Conservation (phyloP, 2,113 vertebrate genomes). For the Ploceus nigricollis region DNA sequence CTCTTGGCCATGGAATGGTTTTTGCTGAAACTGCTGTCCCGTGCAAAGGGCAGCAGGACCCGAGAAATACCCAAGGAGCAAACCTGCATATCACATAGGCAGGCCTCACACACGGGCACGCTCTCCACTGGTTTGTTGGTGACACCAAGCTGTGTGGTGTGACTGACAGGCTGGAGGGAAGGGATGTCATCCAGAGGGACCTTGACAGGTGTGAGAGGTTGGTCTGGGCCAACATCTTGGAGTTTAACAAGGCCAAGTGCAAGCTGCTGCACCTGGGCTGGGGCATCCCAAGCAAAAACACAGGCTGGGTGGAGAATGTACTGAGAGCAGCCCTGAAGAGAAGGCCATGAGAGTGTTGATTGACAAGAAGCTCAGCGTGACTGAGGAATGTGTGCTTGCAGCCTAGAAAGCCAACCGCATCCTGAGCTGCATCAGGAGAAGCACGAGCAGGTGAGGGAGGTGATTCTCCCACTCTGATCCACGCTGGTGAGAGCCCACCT, state of each 20-base stretch:
- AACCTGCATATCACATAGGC: rapidly evolving
- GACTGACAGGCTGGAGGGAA: background rate
- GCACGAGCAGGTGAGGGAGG: rapidly evolving
- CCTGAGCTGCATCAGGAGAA: background rate
- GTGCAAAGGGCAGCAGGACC: background rate
- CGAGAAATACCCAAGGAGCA: rapidly evolving
- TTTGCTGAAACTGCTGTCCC: background rate
- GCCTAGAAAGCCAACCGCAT: background rate
- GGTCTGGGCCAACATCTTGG: background rate
- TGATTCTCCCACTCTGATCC: background rate
- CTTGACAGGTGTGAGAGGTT: background rate
- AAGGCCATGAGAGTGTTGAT: background rate
- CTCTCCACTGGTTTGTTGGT: background rate
- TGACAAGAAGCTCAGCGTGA: background rate
- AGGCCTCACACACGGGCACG: rapidly evolving
- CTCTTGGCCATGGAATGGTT: background rate
- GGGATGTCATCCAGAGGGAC: background rate
- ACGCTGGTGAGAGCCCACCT: background rate
- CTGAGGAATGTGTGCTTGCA: background rate
- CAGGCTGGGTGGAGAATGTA: background rate
- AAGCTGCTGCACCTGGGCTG: background rate
- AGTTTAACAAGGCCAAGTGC: background rate
- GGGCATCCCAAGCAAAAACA: background rate
- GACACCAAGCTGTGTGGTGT: background rate
- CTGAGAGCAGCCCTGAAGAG: background rate